phyloP scores from a whole-genome alignment of 2,888 invertebrate genomes.

The Meloe dianella region DNA sequence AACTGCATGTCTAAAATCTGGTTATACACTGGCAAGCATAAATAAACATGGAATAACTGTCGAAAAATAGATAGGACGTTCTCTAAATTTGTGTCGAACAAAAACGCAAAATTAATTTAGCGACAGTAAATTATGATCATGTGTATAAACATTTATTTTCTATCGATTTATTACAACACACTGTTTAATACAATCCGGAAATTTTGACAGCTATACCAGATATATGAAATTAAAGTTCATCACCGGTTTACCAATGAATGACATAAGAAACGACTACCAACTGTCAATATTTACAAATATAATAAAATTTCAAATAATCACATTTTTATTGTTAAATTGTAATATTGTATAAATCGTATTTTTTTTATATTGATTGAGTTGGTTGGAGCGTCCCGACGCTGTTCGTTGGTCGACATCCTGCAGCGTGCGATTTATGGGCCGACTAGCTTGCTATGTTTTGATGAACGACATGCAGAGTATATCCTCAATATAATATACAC shows the following conservation, averaged over 20 bases:
- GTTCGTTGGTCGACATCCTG: slow-evolving; percentile 35
- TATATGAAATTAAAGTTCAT: neutral
- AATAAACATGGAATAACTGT: slow-evolving; percentile 42
- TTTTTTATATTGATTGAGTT: neutral
- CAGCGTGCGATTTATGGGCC: slow-evolving; percentile 46
- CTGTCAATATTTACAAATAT: slow-evolving; percentile 2
- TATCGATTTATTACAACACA: slow-evolving; percentile 29
- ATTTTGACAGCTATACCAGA: slow-evolving; percentile 21
- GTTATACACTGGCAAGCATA: slow-evolving; percentile 38
- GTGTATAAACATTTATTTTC: slow-evolving; percentile 35
- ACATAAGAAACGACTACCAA: neutral
- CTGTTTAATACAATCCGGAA: slow-evolving; percentile 32
- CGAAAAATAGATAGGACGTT: slow-evolving; percentile 42
- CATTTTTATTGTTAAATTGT: neutral
- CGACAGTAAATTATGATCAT: slow-evolving; percentile 35
- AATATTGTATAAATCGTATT: neutral
- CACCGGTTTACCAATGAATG: neutral
- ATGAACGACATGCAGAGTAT: slow-evolving; percentile 44
- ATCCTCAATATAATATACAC: slow-evolving; percentile 31
- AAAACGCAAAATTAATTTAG: slow-evolving; percentile 36
- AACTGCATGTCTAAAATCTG: slow-evolving; percentile 34
- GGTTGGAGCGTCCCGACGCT: slow-evolving; percentile 1
- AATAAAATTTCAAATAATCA: neutral
- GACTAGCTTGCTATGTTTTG: slow-evolving; percentile 39
- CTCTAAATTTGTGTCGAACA: slow-evolving; percentile 34